Evolutionary conservation across 2,888 invertebrate genomes (phyloP), one percentile per base, ranked within the genome.

Genomic region (Zygaena filipendulae): DNA sequence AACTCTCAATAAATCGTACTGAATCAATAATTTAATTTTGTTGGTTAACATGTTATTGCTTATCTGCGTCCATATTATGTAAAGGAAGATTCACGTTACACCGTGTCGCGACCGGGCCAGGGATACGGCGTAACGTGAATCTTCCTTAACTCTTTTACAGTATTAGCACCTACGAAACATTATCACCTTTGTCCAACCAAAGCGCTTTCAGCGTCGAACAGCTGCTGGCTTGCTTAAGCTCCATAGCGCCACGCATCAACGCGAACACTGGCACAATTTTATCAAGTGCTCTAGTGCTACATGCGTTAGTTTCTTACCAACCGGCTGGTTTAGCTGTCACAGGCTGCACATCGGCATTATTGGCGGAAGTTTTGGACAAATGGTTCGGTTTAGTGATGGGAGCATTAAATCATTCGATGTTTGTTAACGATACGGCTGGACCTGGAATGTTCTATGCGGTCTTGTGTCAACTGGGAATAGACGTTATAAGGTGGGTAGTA

Each of bases 191-290:
- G 3, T 72, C 69, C 9, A 52, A 64, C 36, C 72, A 75, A 59
- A 77, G 75, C 49, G 63, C 72, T 34, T 77, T 72, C 53, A 69
- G 68, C 52, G 53, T 59, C 36, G 58, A 66, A 3, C 77, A 77
- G 33, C 52, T 79, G 0, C 38, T 77, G 13, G 64, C 74, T 7
- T 64, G 69, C 26, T 41, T 79, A n/a, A 59, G 49, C 35, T 40
- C 49, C 1, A 28, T 74, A 18, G 49, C 53, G 0, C 40, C 58
- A 3, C 52, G 52, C n/a, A 54, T 68, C 12, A 56, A 47, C 21
- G 43, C 50, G 3, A 60, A 57, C 13, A 46, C 57, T 0, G 59
- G 53, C 23, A 52, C 45, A 1, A 47, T 72, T 7, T 37, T 74
- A 23, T 57, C 63, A 21, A 62, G 69, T 51, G 63, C 68, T 48